A percentile compares a stretch with the other conserved stretches of the same genome.
These are phyloP conservation scores for Heteromormyrus szaboi DNA, from an alignment of 2,797 vertebrate species.

Conservation along the genomic window DNA sequence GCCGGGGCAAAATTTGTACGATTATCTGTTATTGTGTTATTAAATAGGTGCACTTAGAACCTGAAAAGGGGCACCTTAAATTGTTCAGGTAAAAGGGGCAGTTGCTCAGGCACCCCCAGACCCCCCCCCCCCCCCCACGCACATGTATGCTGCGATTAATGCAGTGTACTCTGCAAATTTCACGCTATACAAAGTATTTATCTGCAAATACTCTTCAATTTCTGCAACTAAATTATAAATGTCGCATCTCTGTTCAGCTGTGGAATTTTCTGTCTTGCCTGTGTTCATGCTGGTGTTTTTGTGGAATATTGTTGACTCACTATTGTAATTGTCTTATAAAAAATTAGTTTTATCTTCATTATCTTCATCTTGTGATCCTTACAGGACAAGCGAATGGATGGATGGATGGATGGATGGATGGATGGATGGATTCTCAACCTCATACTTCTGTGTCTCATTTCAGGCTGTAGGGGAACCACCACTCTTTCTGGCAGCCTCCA, in stretches of 20 bases:
- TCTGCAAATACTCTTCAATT: background rate
- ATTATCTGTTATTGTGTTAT: background rate
- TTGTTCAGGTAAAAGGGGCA: too few relatives aligned
- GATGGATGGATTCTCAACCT: background rate
- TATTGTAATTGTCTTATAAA: background rate
- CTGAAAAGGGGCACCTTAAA: background rate
- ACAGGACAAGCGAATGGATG: background rate
- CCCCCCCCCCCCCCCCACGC: too few relatives aligned
- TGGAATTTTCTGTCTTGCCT: background rate
- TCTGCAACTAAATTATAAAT: background rate
- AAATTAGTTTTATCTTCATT: background rate
- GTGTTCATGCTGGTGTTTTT: background rate
- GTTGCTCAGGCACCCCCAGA: background rate
- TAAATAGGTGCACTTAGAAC: background rate
- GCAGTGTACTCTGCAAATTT: background rate
- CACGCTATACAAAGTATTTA: background rate
- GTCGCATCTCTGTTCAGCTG: background rate
- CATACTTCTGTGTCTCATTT: background rate
- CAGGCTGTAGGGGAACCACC: conserved; percentile 93
- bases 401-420: background rate
- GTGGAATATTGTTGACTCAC: background rate
- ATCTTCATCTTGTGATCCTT: background rate
- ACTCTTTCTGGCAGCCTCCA: conserved; percentile 82
- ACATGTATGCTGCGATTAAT: background rate
- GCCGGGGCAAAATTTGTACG: background rate